Conservation (phyloP, 30 jellyfish, hydroid and myxozoan genomes). For the Turritopsis rubra region DNA sequence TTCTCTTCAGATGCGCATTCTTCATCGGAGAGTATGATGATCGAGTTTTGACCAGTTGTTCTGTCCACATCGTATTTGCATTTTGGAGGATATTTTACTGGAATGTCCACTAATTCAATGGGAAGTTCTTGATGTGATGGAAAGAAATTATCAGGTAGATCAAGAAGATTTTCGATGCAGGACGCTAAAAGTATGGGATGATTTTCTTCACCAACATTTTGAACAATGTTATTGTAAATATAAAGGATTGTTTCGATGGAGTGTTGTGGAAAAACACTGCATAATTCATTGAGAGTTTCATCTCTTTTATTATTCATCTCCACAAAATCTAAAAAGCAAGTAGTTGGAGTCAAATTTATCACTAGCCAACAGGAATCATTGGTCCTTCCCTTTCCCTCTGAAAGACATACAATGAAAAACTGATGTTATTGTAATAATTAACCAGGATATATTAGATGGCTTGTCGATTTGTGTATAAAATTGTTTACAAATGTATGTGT, state of each 20-base stretch:
- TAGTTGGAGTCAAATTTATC: no score
- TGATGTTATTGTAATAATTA: no score
- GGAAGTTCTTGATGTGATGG: background rate
- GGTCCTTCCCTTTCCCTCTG: no score
- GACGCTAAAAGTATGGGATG: slow-evolving; percentile 18
- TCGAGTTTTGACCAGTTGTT: background rate
- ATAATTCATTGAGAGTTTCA: slow-evolving; percentile 13
- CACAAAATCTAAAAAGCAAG: background rate
- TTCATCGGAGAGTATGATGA: background rate
- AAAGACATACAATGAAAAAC: no score
- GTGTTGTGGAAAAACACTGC: slow-evolving; percentile 25
- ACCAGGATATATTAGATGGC: no score
- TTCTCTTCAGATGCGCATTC: no score
- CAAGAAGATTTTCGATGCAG: slow-evolving; percentile 23
- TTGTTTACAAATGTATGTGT: no score
- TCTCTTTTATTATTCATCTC: background rate
- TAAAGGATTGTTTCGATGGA: background rate
- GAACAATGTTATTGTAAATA: background rate
- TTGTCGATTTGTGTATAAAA: no score
- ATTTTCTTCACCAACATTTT: slow-evolving; percentile 8
- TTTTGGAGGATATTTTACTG: background rate
- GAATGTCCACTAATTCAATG: background rate
- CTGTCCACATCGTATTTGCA: background rate
- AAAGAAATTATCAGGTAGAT: slow-evolving; percentile 12
- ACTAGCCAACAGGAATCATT: no score